Base-by-base conservation (phyloP, 2,888 invertebrate species). In the Drosophila mayaguana region DNA sequence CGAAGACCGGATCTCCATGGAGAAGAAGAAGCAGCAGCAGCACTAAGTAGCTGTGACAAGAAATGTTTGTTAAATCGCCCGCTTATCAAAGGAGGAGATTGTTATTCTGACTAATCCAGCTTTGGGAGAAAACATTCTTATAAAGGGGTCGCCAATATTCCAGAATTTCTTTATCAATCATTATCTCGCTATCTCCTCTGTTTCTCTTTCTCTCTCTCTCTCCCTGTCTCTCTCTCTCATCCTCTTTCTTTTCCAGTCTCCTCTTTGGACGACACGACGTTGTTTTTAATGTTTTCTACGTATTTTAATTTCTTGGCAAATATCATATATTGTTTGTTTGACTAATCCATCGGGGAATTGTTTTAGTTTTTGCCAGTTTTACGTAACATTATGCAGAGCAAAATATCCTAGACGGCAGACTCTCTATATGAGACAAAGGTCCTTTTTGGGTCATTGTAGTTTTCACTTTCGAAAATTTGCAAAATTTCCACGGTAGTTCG, bases 351-450 rank as follows among this genome's bases (percentile, higher is more conserved):
- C 75, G 78, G 66, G 65, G 65, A 78, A 78, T 71, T 67, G 79
- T 78, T 77, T 54, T 72, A 70, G 50, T 48, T 62, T 63, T 63
- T 50, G 54, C 54, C 48, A 51, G 75, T 81, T 86, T 86, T 83
- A 87, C 86, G 86, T 84, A 86, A 86, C 75, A 84, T 86, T 88
- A 88, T 86, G 80, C 87, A 82, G 84, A 77, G 89, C 87, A 88
- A 71, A 50, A 71, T 59, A 71, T 75, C 50, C 18, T 36, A 32
- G 32, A n/a, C 20, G 18, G 36, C 45, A 51, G 25, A 40, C 25
- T 38, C 12, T 16, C 28, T n/a, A 12, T 38, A 11, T 16, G 22
- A 34, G 18, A 64, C 60, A 75, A 50, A 64, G 34, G 53, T 59
- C 60, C 57, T 56, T 51, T 72, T 45, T 55, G 51, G 22, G 45